Conservation (phyloP, 2,113 vertebrate species). For the Calonectris borealis region DNA sequence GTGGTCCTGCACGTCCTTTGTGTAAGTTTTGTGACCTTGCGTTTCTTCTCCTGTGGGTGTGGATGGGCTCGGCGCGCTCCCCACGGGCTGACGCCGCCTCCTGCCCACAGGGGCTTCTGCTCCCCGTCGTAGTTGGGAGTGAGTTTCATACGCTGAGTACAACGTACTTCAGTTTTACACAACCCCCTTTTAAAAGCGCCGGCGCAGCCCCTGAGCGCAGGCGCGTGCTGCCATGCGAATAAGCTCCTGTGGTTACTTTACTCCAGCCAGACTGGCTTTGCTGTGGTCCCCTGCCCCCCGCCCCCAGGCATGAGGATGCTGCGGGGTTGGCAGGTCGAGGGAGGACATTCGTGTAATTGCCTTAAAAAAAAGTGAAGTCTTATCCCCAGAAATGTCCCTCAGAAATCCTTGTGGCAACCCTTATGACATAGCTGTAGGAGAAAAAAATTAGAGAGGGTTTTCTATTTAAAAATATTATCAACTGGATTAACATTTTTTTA, state of each 20-base stretch:
- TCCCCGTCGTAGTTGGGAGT: background rate
- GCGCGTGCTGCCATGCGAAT: background rate
- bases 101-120: background rate
- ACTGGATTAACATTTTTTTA: background rate
- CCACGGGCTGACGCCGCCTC: background rate
- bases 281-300: background rate
- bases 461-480: background rate
- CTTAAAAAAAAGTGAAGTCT: background rate
- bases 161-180: background rate
- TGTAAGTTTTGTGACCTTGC: slow-evolving; percentile 81
- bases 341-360: background rate
- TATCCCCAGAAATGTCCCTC: background rate
- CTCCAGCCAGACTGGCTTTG: background rate
- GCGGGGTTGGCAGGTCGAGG: background rate
- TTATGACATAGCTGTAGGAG: background rate
- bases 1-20: slow-evolving; percentile 90
- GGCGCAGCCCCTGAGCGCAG: fast-evolving
- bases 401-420: background rate
- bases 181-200: background rate
- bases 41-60: background rate
- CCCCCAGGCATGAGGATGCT: background rate
- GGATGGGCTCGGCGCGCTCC: background rate
- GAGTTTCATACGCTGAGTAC: background rate
- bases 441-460: background rate
- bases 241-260: background rate